Base-by-base conservation (phyloP, 1,140 invertebrate species). In the Bombus huntii region DNA sequence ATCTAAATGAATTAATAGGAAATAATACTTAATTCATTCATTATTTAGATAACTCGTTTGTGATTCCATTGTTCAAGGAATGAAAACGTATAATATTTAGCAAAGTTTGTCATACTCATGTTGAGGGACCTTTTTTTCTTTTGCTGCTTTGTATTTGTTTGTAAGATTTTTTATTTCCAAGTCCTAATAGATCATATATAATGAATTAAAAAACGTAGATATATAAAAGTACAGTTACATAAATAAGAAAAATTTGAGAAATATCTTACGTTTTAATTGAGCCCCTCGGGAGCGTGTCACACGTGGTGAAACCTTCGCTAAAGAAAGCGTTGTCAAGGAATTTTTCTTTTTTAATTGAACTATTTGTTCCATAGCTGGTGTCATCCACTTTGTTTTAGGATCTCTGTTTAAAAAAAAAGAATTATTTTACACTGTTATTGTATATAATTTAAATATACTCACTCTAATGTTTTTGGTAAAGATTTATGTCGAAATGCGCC, bases 311-410 rank as follows among this genome's bases (percentile, higher is more conserved):
- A 47, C 62, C 83, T 88, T 66, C 22, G 39, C 8, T 83, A 72
- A 13, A 65, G 71, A 8, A 71, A 86, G 13, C 2, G 31, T 42
- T 15, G 15, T 71, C 22, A n/a, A 82, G 73, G 76, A 57, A 75
- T 72, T 82, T 77, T 91, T 94, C 77, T 92, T 93, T 73, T 85
- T 93, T 47, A 94, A 88, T 80, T 90, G 90, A 42, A 90, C 91
- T 39, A 95, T 87, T 91, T 95, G 93, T 86, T 95, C 94, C 94
- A 95, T 95, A 6, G 94, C 94, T 13, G 94, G 94, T 77, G 94
- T 95, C 92, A 94, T 93, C 93, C 92, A 94, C 78, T 94, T 94
- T 44, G 91, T 71, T 86, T 93, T 94, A 25, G 91, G 75, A 9
- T 94, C 94, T 57, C 89, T 91, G 44, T 22, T 83, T 3, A 3